phyloP scores from a whole-genome alignment of 2,113 vertebrate genomes.

The Rhabdornis inornatus region DNA sequence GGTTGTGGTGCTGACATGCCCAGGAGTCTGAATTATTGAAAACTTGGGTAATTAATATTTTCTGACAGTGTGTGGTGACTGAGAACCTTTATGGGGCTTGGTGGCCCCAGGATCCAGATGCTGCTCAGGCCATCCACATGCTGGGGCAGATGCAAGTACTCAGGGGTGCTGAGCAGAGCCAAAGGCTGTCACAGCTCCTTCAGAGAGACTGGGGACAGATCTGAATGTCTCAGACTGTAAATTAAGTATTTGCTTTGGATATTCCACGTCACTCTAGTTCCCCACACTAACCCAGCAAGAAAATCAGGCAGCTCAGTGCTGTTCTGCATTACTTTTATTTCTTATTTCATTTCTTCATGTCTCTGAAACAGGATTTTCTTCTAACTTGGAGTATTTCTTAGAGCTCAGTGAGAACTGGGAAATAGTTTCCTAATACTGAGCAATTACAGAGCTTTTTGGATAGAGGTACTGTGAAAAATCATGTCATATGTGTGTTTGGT shows the following conservation, averaged over 20 bases:
- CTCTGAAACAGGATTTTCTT: neutral
- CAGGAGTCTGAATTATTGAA: neutral
- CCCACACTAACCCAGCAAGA: neutral
- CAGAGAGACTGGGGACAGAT: neutral
- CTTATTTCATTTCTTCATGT: neutral
- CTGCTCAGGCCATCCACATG: neutral
- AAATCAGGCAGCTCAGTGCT: neutral
- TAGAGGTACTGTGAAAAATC: neutral
- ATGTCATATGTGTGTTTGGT: neutral
- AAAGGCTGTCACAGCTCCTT: neutral
- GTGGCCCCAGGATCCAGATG: neutral
- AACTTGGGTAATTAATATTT: neutral
- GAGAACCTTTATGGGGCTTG: neutral
- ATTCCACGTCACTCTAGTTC: neutral
- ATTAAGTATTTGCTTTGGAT: neutral
- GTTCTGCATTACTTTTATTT: neutral
- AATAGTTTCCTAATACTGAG: neutral
- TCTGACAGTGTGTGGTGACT: neutral
- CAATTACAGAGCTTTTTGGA: neutral
- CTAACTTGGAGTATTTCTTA: neutral
- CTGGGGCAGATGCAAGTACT: neutral
- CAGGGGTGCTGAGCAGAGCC: neutral
- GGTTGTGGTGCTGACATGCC: neutral
- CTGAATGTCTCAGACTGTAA: neutral
- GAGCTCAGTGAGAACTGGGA: neutral